Base-by-base conservation (phyloP, 30 jellyfish, hydroid and myxozoan genomes). In the Euphysa ruthae region DNA sequence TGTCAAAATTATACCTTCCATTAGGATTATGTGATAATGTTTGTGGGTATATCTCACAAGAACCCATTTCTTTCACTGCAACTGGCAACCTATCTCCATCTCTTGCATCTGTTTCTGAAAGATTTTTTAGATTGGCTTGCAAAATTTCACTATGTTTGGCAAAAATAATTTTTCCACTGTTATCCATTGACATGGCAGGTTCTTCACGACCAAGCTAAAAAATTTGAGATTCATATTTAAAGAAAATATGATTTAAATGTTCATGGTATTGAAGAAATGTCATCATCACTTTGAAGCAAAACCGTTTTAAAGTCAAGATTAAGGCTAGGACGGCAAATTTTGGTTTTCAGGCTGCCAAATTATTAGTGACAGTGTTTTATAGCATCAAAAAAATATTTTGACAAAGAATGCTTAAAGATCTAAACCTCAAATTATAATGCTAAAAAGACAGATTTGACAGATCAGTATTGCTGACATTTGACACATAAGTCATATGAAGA, bases 131-230 rank as follows among this genome's bases (percentile, higher is more conserved):
- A 54, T 91, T 91, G 1, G 99, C 99, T 62, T 91, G 99, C 71
- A 91, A 43, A 19, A 91, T 91, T 35, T 91, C 95, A 61, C 94
- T 81, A 75, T 91, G 95, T 56, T 91, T 91, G 0, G 95, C 93
- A 66, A 75, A 91, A 13, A 91, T 63, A 20, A 91, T 91, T 63
- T 91, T 91, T 6, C 99, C 99, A 28, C 95, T 84, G 63, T 51
- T 77, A 64, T 91, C 99, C 99, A 91, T 91, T 55, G 95, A 91
- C 93, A 82, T 75, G 24, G 95, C 95, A 2, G 99, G 99, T 50
- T 82, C 94, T 72, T 91, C 99, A 2, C 95, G 69, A 8, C 99
- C 99, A 66, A 82, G 80, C 99, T 91, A 28, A 30, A 69, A 54
- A 52, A 18, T 8, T 12, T n/a, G 52, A 38, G n/a, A 8, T 38